Percentiles rank a stretch among this genome's conserved stretches.
These are phyloP conservation scores for Pasiphila rectangulata DNA, from an alignment of 2,888 invertebrate genomes.

Conservation along the genomic window DNA sequence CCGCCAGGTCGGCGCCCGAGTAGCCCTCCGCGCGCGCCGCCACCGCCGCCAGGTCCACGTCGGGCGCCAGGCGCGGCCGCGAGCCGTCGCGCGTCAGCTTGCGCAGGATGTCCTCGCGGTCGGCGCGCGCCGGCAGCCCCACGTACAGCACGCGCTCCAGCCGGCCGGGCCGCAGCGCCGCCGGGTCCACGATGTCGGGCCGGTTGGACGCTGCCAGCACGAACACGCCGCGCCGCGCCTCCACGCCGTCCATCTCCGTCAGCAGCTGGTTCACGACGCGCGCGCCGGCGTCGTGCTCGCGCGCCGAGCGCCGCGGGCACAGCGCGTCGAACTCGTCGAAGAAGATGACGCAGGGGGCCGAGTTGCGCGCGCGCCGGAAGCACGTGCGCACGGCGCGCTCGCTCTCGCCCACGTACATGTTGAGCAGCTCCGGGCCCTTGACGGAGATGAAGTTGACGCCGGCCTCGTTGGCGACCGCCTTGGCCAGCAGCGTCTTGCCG, in stretches of 20 bases:
- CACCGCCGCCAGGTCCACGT: constrained; percentile 87
- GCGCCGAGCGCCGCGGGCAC: constrained; percentile 92
- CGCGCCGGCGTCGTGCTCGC: constrained; percentile 85
- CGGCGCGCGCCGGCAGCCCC: constrained; percentile 89
- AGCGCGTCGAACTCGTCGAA: constrained; percentile 99
- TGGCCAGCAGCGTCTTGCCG: constrained; percentile 97
- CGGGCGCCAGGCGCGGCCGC: constrained; percentile 86
- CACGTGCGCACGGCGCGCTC: constrained; percentile 98
- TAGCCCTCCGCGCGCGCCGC: constrained; percentile 88
- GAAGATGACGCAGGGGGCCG: constrained; percentile 98
- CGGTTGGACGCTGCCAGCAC: constrained; percentile 98
- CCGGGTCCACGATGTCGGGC: constrained; percentile 98
- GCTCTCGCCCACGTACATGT: constrained; percentile 99
- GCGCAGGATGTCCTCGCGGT: constrained; percentile 92
- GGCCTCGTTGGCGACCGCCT: constrained; percentile 99
- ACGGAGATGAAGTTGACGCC: constrained; percentile 99
- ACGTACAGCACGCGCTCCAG: constrained; percentile 95
- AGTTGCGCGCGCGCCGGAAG: constrained; percentile 96
- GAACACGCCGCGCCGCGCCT: constrained; percentile 94
- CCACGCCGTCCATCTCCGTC: constrained; percentile 99
- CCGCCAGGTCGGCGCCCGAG: constrained; percentile 95
- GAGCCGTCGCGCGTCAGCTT: constrained; percentile 95
- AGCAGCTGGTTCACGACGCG: constrained; percentile 97
- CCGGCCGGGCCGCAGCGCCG: constrained; percentile 92
- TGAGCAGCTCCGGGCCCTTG: constrained; percentile 98